These are phyloP conservation scores for Macrobrachium nipponense DNA, from an alignment of 1,140 invertebrate genomes.

Conservation along the genomic window DNA sequence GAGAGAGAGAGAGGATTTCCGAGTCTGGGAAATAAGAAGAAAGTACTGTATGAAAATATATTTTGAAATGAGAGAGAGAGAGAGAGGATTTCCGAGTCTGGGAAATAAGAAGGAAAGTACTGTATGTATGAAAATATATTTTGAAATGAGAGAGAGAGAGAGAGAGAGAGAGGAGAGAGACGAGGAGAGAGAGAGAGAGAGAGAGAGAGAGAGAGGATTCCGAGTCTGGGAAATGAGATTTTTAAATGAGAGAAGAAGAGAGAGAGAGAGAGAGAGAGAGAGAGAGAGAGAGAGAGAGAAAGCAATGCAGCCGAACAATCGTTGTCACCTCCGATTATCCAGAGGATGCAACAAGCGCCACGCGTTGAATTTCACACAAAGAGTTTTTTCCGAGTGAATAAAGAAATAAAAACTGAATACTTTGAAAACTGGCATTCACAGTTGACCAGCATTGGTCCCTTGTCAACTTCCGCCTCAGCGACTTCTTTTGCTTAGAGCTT, in stretches of 20 bases:
- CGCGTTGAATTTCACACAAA: too few relatives aligned
- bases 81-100: neutral
- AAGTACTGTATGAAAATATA: neutral
- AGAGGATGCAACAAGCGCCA: too few relatives aligned
- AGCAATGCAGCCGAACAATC: neutral
- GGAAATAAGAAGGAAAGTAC: neutral
- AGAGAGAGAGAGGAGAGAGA: slow-evolving; percentile 15
- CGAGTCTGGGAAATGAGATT: too few relatives aligned
- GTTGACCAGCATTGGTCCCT: too few relatives aligned
- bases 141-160: neutral
- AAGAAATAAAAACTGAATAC: too few relatives aligned
- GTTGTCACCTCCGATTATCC: too few relatives aligned
- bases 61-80: neutral
- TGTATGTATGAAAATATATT: neutral
- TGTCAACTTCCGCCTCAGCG: too few relatives aligned
- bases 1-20: neutral
- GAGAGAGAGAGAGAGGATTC: slow-evolving; percentile 18
- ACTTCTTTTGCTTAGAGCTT: too few relatives aligned
- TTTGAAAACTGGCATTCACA: too few relatives aligned
- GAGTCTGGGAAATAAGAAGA: neutral
- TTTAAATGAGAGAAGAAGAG: neutral
- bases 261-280: slow-evolving; percentile 10
- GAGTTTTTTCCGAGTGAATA: too few relatives aligned
- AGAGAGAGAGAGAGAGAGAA: slow-evolving; percentile 15
- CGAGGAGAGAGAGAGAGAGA: slow-evolving; percentile 13